Percentiles rank a stretch among this genome's conserved stretches.
These are phyloP conservation scores for Philereme vetulata DNA, from an alignment of 2,888 invertebrate genomes.

Conservation along the genomic window DNA sequence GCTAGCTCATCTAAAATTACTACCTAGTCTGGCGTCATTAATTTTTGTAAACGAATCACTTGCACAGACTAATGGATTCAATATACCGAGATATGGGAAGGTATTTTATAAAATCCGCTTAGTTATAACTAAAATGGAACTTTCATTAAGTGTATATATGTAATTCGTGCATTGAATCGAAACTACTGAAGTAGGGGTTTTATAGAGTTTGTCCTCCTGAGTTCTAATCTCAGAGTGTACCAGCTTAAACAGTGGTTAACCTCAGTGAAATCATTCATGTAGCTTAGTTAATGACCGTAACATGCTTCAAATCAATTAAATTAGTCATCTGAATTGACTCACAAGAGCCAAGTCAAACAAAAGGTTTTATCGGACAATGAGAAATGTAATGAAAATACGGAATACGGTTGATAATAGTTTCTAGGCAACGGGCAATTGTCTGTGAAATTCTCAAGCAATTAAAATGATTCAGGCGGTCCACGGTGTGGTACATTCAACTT, in stretches of 20 bases:
- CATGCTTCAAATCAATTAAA: conserved; percentile 69
- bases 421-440: conserved; percentile 23
- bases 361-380: conserved; percentile 50
- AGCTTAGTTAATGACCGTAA: conserved; percentile 68
- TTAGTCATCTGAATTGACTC: conserved; percentile 77
- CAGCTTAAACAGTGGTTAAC: conserved; percentile 32
- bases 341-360: conserved; percentile 52
- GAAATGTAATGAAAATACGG: conserved; percentile 38
- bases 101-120: no score
- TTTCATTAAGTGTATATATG: no score
- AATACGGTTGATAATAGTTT: conserved; percentile 25
- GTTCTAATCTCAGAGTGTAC: conserved; percentile 1
- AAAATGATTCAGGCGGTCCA: conserved; percentile 16
- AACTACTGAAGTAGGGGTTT: no score
- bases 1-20: neutral
- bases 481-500: conserved; percentile 19
- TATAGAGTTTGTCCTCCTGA: no score
- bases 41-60: no score
- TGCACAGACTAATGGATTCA: no score
- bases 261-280: conserved; percentile 63
- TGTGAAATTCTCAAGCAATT: conserved; percentile 27
- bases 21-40: no score
- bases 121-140: no score
- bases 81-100: no score
- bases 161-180: no score